A percentile compares a stretch with the other conserved stretches of the same genome.
Conservation (phyloP, 2,797 vertebrate species). For the Ctenosaura bakeri region DNA sequence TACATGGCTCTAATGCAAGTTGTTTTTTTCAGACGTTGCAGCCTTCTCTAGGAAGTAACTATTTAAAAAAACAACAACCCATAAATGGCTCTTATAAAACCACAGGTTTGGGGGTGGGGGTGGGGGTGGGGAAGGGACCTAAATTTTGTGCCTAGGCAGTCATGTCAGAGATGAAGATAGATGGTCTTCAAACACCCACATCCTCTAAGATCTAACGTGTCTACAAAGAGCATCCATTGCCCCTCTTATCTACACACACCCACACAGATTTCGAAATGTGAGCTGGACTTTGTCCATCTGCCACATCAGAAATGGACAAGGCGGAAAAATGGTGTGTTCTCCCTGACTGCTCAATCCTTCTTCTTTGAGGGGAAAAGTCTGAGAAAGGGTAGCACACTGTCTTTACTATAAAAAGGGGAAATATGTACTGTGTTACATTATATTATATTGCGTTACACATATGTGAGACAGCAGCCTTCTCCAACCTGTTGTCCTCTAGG, state of each 20-base stretch:
- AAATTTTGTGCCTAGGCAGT: background rate
- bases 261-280: conserved; percentile 29
- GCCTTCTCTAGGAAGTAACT: background rate
- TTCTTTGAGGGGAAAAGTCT: background rate
- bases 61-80: background rate
- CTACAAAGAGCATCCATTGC: background rate
- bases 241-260: conserved; percentile 16
- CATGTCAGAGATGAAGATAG: background rate
- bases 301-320: background rate
- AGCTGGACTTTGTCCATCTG: conserved; percentile 31
- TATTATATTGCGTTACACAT: background rate
- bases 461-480: no score
- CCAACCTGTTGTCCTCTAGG: background rate
- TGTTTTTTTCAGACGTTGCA: background rate
- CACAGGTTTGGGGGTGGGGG: background rate
- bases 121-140: background rate
- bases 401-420: background rate
- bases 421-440: background rate
- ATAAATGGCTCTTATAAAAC: background rate
- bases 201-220: background rate
- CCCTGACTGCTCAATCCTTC: background rate
- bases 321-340: background rate
- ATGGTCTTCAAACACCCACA: background rate
- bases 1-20: background rate
- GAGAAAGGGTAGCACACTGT: background rate